Evolutionary conservation across 2,888 invertebrate genomes (phyloP), one percentile per base, ranked within the genome.

Genomic region (Cyrtodaria siliqua): DNA sequence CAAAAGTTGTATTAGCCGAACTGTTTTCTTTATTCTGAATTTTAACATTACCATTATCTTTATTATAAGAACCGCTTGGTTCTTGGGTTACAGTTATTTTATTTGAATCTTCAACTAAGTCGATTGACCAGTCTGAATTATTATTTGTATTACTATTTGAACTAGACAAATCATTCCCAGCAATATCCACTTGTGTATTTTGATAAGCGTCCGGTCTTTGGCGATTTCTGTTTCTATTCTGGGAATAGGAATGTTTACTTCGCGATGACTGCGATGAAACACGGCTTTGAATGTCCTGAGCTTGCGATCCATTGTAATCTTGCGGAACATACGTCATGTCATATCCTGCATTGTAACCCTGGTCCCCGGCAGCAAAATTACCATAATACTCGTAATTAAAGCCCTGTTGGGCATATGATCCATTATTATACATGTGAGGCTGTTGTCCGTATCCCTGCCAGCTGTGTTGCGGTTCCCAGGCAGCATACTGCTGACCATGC

Each of bases 161-260:
- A 33, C 33, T 33, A 33, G 33, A 33, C 4, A 33, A 33, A 12
- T n/a, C 14, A 63, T 26, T 40, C 14, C 9, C 23, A 40, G 26
- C 24, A 38, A 42, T 44, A 53, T 56, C 26, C n/a, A 56, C 2
- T 40, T 44, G 44, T 44, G 16, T n/a, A 49, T 49, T 50, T 50
- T 63, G 57, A 57, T 29, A 33, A 12, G 20, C 12, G 18, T 76
- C 73, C 8, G 61, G 66, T 42, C 66, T 61, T 27, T 64, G 74
- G 38, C 80, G 66, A 18, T 77, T 74, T 63, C 68, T 66, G 42
- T 44, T 70, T 55, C 80, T 66, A 67, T 80, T 80, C 20, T 77
- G 76, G 14, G 80, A 80, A 52, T 80, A 80, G 14, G 80, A 80
- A 70, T 80, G 63, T 52, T 80, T 80, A 38, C 76, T 75, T 20